Conservation (phyloP, 2,113 vertebrate genomes). For the Motacilla alba region DNA sequence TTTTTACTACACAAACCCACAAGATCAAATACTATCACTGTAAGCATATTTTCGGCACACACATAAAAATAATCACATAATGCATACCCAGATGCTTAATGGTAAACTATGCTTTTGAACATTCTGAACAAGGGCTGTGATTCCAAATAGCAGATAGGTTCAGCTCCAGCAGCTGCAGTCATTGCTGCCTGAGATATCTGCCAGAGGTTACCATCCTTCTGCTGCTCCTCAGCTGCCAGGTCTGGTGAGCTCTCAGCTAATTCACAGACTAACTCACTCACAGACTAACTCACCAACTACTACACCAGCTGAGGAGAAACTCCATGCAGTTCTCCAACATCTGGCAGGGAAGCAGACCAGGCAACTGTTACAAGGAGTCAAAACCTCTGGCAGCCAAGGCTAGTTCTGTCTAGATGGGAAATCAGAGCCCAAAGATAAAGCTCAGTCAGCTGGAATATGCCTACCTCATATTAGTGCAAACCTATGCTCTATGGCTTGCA, state of each 20-base stretch:
- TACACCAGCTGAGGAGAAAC: background rate
- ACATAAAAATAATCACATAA: slow-evolving; percentile 1
- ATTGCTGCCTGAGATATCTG: background rate
- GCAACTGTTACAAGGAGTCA: background rate
- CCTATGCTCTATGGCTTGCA: slow-evolving; percentile 37
- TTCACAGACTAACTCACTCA: background rate
- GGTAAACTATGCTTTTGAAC: background rate
- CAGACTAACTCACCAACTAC: background rate
- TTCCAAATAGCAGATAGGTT: background rate
- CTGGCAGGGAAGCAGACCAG: background rate
- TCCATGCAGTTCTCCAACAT: background rate
- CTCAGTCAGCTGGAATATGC: background rate
- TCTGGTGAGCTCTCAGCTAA: background rate
- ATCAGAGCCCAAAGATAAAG: background rate
- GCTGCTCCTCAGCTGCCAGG: background rate
- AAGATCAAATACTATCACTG: slow-evolving; percentile 1
- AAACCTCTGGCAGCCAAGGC: background rate
- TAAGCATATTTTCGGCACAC: background rate
- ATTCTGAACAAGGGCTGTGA: background rate
- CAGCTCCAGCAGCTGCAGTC: background rate
- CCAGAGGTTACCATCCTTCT: background rate
- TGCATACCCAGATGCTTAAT: background rate
- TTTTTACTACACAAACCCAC: slow-evolving; percentile 31
- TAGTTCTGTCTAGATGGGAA: background rate
- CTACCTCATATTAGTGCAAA: slow-evolving; percentile 8